These are phyloP conservation scores for Troilus luridus DNA, from an alignment of 2,888 invertebrate species.

Conservation along the genomic window DNA sequence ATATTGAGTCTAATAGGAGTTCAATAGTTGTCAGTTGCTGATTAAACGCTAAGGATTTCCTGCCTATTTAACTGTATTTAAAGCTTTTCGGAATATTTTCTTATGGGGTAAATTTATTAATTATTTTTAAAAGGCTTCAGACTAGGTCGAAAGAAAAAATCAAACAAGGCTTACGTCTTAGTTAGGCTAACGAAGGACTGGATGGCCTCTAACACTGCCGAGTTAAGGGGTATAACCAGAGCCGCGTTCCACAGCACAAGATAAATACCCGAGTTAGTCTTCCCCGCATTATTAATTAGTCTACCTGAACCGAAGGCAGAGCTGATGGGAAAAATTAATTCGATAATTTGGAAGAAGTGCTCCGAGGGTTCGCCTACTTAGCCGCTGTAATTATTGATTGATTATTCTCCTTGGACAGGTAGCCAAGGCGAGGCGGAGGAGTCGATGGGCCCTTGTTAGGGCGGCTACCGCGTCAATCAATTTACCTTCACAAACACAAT, in stretches of 20 bases:
- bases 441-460: constrained; percentile 23
- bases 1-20: too few species aligned
- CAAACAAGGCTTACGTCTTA: not conserved
- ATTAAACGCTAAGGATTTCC: too few species aligned
- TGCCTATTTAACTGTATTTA: too few species aligned
- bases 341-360: constrained; percentile 33
- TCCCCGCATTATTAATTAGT: too few species aligned
- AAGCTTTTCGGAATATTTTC: too few species aligned
- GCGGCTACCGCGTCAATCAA: constrained; percentile 15
- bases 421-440: not conserved
- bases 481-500: constrained; percentile 32
- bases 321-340: constrained; percentile 27
- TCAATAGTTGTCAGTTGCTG: too few species aligned
- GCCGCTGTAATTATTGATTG: constrained; percentile 37
- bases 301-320: not conserved
- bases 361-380: not conserved
- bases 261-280: not conserved
- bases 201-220: not conserved
- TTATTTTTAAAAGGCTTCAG: not conserved
- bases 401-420: constrained; percentile 7
- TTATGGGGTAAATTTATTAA: too few species aligned
- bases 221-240: not conserved
- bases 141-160: not conserved
- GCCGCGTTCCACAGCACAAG: constrained; percentile 4
- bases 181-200: not conserved